These are phyloP conservation scores for Ageneiosus marmoratus DNA, from an alignment of 2,113 vertebrate species.

Conservation along the genomic window DNA sequence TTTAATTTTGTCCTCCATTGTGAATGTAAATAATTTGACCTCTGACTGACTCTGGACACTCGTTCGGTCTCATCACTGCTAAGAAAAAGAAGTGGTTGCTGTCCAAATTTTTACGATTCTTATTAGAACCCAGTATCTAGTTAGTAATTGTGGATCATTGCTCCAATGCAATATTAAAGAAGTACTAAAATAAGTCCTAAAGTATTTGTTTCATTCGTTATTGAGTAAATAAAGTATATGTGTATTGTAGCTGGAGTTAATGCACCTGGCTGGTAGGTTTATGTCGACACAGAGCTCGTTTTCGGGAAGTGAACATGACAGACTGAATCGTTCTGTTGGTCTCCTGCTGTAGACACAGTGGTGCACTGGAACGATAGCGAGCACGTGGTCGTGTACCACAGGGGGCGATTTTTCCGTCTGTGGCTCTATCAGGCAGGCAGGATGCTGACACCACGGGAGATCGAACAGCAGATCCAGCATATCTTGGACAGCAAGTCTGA, in stretches of 20 bases:
- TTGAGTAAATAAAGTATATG: too few species aligned
- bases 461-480: slow-evolving; percentile 84
- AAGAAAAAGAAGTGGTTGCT: not conserved
- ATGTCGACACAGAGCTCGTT: not conserved
- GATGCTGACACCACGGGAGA: slow-evolving; percentile 79
- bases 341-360: slow-evolving; percentile 71
- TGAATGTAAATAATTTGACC: not conserved
- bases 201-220: not conserved
- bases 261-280: not conserved
- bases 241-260: not conserved
- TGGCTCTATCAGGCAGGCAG: slow-evolving; percentile 76
- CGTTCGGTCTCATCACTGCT: not conserved
- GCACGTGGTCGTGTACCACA: slow-evolving; percentile 83
- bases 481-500: slow-evolving; percentile 79
- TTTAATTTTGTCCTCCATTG: not conserved
- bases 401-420: slow-evolving; percentile 83
- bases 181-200: too few species aligned
- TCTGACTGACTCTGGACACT: not conserved
- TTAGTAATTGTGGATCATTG: not conserved
- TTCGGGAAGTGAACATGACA: not conserved
- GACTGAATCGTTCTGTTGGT: not conserved
- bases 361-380: slow-evolving; percentile 81
- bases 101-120: not conserved
- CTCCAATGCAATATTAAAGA: not conserved
- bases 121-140: not conserved